Conservation (phyloP, 2,113 vertebrate genomes). For the Dipodomys merriami region DNA sequence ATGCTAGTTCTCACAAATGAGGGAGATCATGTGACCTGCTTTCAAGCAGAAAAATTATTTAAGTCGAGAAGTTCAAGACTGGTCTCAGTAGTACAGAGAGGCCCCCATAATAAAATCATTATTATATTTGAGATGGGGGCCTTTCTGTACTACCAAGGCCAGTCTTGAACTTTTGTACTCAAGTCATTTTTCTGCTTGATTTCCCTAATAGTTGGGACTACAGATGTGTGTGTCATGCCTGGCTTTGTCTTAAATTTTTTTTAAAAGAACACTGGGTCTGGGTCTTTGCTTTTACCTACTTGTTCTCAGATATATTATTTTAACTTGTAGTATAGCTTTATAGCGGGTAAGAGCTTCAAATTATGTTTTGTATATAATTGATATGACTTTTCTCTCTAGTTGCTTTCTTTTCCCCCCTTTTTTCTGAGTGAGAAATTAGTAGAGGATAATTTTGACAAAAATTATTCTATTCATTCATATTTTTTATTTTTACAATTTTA, state of each 20-base stretch:
- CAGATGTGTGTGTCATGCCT: background rate
- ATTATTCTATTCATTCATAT: background rate
- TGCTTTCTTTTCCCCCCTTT: background rate
- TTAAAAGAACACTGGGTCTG: background rate
- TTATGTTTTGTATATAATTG: slow-evolving; percentile 58
- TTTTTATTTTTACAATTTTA: background rate
- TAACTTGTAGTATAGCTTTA: slow-evolving; percentile 49
- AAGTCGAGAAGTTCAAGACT: no score
- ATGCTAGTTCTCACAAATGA: no score
- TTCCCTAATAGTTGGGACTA: background rate
- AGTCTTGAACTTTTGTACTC: background rate
- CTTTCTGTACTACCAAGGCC: background rate
- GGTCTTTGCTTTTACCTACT: slow-evolving; percentile 31
- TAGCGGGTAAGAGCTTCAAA: background rate
- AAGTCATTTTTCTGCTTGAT: background rate
- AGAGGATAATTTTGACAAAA: slow-evolving; percentile 28
- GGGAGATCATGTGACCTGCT: no score
- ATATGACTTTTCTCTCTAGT: slow-evolving; percentile 19
- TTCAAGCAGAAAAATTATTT: no score
- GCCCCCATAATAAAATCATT: background rate
- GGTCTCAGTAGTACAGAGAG: no score
- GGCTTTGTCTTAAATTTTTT: background rate
- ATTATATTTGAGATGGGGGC: background rate
- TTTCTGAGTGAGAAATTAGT: slow-evolving; percentile 36
- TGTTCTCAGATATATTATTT: slow-evolving; percentile 5